Base-by-base conservation (phyloP, 2,113 vertebrate species). In the Phyllostomus discolor region DNA sequence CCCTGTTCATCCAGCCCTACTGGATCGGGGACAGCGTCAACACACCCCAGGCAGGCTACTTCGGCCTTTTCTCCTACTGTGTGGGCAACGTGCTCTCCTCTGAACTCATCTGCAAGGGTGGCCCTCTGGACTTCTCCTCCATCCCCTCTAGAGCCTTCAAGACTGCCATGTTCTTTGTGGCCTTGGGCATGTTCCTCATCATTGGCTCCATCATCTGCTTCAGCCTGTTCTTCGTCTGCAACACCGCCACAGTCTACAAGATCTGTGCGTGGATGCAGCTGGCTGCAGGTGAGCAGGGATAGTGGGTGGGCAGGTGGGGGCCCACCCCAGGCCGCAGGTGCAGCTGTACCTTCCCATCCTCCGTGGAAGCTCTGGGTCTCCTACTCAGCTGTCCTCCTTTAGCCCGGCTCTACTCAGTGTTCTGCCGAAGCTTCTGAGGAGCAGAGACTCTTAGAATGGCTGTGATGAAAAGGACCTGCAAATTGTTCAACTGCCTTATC, bases 211-310 rank as follows among this genome's bases (percentile, higher is more conserved):
- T 99, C 98, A 98, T 99, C 94, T 99, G 99, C 96, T 99, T 99
- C 98, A 99, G 99, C 95, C 99, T 99, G 96, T 99, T 99, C 98
- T 99, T 99, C 98, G 99, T 99, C 98, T 99, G 99, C 98, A 99
- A 99, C 96, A 99, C 99, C 0, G 99, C 99, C 86, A 99, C 99
- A 0, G 99, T 99, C 35, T 99, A 99, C 97, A 99, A 99, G 98
- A 99, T 99, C 94, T 99, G 99, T 3, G 99, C 99, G 8, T 99
- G 99, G 99, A 99, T 99, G 99, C 99, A 99, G 98, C 98, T 99
- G 96, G 99, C 99, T 0, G 99, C 99, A 9, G 99, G 99, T 99
- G 97, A 99, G 99, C 91, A 0, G 95, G 57, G n/a, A 67, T 43
- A 64, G 26, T 0, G 54, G 85, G 67, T 0, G 1, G 84, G 57